Evolutionary conservation across 2,888 invertebrate genomes (phyloP).

Genomic region (Liopterus haemorrhoidalis): DNA sequence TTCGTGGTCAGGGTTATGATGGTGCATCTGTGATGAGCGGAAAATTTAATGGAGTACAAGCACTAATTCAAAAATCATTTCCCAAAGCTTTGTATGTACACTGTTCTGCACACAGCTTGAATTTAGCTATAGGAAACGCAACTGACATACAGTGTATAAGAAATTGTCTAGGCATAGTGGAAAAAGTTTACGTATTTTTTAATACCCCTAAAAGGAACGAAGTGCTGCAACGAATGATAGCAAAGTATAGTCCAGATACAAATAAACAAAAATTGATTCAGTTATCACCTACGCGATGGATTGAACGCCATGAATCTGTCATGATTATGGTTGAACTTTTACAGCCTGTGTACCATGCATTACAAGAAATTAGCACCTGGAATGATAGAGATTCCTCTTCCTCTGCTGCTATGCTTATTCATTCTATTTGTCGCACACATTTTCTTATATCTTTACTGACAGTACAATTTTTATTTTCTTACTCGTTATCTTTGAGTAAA

Average conservation of each 20-base stretch:
- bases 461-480: background rate
- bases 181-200: conserved; percentile 19
- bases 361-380: conserved; percentile 9
- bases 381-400: conserved; percentile 7
- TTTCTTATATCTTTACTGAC: conserved; percentile 5
- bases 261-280: background rate
- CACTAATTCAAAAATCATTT: conserved; percentile 23
- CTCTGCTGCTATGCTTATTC: background rate
- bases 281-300: background rate
- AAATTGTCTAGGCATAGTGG: conserved; percentile 30
- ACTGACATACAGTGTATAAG: conserved; percentile 29
- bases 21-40: conserved; percentile 32
- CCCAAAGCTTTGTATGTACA: conserved; percentile 32
- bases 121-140: conserved; percentile 31
- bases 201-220: conserved; percentile 14
- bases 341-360: background rate
- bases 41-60: conserved; percentile 29
- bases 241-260: conserved; percentile 1
- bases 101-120: conserved; percentile 33
- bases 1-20: conserved; percentile 33
- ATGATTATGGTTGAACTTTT: conserved; percentile 1
- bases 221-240: background rate
- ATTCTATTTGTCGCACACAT: background rate
- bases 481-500: conserved; percentile 3
- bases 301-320: conserved; percentile 7